Base-by-base conservation (phyloP, 2,113 vertebrate genomes). In the Heterotis niloticus region DNA sequence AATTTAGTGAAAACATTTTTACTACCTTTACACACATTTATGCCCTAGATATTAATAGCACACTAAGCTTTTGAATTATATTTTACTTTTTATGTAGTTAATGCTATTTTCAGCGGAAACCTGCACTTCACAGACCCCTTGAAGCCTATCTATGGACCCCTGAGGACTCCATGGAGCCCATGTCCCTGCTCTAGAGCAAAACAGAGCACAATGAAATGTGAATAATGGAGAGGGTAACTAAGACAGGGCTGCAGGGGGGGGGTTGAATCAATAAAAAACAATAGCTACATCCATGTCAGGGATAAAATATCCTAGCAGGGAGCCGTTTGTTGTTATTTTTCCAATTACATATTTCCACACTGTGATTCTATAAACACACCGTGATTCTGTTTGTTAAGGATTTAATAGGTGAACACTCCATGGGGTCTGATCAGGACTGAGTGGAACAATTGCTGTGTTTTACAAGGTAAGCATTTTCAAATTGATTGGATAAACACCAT, bases 401-500 rank as follows among this genome's bases (percentile, higher is more conserved):
- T 88, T 90, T 94, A 93, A 93, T 90, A 91, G 91, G 90, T 92
- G 87, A 89, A 82, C 87, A 80, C 86, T 87, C 86, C 76, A 80
- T 88, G 89, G 83, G 81, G 83, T 82, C 86, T 88, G 88, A 88
- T 84, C 87, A 88, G 85, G 90, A 85, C 87, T 86, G 87, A 88
- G 84, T 77, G 77, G 80, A 86, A 80, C 80, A 86, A 86, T 82
- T 78, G 77, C 78, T 85, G 79, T 87, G 88, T 90, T 94, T 91
- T 92, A 92, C 92, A 93, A 93, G 89, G 84, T 89, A 89, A 94
- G 86, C 90, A 91, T 94, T 93, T 92, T 91, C 89, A 93, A 94
- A 95, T 94, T 91, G 91, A 94, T 93, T 94, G 91, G 92, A 94
- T 95, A 95, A 93, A 92, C 91, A 87, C 86, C 81, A 88, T 95